Evolutionary conservation across 2,888 invertebrate species (phyloP).

Genomic region (Parnassius smintheus): DNA sequence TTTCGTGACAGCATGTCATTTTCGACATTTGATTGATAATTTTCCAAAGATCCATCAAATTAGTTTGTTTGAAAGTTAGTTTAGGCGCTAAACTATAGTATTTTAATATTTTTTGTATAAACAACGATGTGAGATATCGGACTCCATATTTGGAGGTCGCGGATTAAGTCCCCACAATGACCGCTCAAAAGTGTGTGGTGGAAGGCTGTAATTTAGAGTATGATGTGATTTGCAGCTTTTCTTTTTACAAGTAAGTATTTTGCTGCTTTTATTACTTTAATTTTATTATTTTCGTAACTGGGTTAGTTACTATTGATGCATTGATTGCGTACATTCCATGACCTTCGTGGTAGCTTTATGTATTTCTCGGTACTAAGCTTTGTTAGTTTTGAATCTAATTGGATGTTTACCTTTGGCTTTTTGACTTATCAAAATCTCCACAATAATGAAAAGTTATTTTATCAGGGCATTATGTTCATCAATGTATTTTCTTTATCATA

Average conservation of each 20-base stretch:
- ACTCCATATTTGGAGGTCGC: slow-evolving; percentile 59
- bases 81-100: slow-evolving; percentile 75
- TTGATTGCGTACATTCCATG: slow-evolving; percentile 28
- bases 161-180: slow-evolving; percentile 61
- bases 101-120: slow-evolving; percentile 53
- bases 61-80: slow-evolving; percentile 80
- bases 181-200: slow-evolving; percentile 72
- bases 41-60: slow-evolving; percentile 79
- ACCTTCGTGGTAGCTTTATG: slow-evolving; percentile 33
- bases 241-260: slow-evolving; percentile 76
- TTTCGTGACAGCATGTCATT: slow-evolving; percentile 81
- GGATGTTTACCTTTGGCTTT: slow-evolving; percentile 31
- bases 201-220: slow-evolving; percentile 77
- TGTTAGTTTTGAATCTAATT: slow-evolving; percentile 28
- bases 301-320: slow-evolving; percentile 10
- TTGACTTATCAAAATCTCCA: neutral
- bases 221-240: slow-evolving; percentile 78
- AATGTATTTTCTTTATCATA: no score
- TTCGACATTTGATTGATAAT: slow-evolving; percentile 82
- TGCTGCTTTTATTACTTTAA: slow-evolving; percentile 32
- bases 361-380: slow-evolving; percentile 15
- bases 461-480: no score
- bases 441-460: no score
- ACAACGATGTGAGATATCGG: slow-evolving; percentile 68
- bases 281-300: slow-evolving; percentile 16